A percentile compares a stretch with the other conserved stretches of the same genome.
Evolutionary conservation across 2,888 invertebrate species (phyloP).

Genomic region (Laspeyria flexula): DNA sequence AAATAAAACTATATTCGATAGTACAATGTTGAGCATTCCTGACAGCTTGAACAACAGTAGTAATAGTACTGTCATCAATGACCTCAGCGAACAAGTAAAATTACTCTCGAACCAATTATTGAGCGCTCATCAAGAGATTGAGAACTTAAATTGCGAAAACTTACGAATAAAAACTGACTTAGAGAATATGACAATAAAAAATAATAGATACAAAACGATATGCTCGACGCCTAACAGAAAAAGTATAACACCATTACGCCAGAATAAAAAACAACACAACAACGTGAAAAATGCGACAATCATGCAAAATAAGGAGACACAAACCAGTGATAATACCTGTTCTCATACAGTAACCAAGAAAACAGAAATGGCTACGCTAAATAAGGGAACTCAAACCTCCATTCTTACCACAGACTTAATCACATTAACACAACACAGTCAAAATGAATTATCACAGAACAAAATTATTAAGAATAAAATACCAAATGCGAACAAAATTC

Average conservation of each 20-base stretch:
- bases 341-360: neutral
- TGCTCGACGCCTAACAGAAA: neutral
- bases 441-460: neutral
- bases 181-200: neutral
- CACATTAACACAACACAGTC: neutral
- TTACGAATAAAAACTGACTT: neutral
- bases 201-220: slow-evolving; percentile 1
- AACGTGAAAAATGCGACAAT: neutral
- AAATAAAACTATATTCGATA: neutral
- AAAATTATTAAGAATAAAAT: neutral
- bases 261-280: neutral
- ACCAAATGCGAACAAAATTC: neutral
- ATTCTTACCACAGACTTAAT: too few species aligned
- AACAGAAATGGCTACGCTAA: too few species aligned
- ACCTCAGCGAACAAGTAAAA: neutral
- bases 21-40: neutral
- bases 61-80: neutral
- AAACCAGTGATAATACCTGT: neutral
- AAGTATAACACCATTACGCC: neutral
- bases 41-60: neutral
- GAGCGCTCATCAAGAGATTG: neutral
- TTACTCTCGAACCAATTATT: neutral
- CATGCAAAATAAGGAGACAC: neutral
- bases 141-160: neutral
- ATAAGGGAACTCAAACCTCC: too few species aligned